Conservation (phyloP, 2,888 invertebrate species). For the Drosophila acutilabella region DNA sequence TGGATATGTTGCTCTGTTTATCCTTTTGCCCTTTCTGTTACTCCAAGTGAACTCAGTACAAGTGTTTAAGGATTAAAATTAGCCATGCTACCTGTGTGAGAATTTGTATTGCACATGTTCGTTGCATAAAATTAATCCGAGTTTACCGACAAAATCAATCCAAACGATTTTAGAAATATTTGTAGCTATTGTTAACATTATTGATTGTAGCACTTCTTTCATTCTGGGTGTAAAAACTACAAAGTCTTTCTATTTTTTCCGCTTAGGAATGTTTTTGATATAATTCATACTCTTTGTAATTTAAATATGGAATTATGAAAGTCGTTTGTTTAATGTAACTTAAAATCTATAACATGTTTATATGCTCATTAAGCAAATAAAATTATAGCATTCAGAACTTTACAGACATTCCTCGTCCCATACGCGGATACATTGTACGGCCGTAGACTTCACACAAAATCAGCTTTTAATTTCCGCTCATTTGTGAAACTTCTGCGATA, state of each 20-base stretch:
- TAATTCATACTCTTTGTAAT: too few species aligned
- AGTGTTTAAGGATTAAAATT: conserved; percentile 60
- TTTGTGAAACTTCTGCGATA: conserved; percentile 63
- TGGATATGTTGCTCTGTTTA: not conserved
- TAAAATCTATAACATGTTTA: not conserved
- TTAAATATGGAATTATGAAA: too few species aligned
- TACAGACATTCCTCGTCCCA: not conserved
- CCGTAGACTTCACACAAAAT: conserved; percentile 53
- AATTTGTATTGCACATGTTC: conserved; percentile 52
- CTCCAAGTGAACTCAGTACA: conserved; percentile 15
- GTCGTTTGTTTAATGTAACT: too few species aligned
- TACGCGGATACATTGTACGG: not conserved
- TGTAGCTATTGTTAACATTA: too few species aligned
- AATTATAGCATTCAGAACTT: not conserved
- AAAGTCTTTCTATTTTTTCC: too few species aligned
- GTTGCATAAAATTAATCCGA: too few species aligned
- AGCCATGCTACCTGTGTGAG: conserved; percentile 54
- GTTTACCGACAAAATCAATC: too few species aligned
- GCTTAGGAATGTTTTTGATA: too few species aligned
- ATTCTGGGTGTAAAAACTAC: too few species aligned
- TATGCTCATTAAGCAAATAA: not conserved
- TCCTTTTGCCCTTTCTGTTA: not conserved
- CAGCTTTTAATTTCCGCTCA: conserved; percentile 79
- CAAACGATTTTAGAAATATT: too few species aligned
- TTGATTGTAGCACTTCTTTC: too few species aligned